A percentile compares a stretch with the other conserved stretches of the same genome.
Evolutionary conservation across 2,888 invertebrate genomes (phyloP).

Genomic region (Ganaspis brasiliensis): DNA sequence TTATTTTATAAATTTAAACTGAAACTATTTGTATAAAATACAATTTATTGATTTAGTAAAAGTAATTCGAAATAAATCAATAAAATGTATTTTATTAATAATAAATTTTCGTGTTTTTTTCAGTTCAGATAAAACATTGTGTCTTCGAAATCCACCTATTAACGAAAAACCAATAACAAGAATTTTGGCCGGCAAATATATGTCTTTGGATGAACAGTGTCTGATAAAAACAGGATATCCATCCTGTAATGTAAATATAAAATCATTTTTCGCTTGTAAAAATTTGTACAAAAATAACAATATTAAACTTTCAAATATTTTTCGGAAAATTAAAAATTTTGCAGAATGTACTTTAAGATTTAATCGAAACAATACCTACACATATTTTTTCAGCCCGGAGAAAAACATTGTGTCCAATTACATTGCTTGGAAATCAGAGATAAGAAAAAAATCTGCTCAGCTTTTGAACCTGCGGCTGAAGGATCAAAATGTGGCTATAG

Average conservation of each 20-base stretch:
- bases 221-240: conserved; percentile 90
- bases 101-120: no score
- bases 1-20: no score
- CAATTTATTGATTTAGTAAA: no score
- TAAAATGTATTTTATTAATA: no score
- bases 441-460: conserved; percentile 91
- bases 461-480: conserved; percentile 90
- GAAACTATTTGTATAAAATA: background rate
- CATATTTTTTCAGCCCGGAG: conserved; percentile 87
- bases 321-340: no score
- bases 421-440: conserved; percentile 92
- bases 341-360: no score
- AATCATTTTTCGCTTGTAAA: background rate
- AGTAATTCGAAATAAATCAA: no score
- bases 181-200: conserved; percentile 91
- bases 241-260: conserved; percentile 85
- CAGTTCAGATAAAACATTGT: conserved; percentile 74
- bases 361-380: no score
- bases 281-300: no score
- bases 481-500: conserved; percentile 95
- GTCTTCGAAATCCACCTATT: conserved; percentile 93
- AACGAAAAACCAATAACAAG: conserved; percentile 89
- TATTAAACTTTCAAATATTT: no score
- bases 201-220: conserved; percentile 94
- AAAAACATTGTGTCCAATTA: conserved; percentile 93